These are phyloP conservation scores for Chondrosia reniformis DNA, from an alignment of 37 sponge, comb jelly and placozoan species.

Conservation along the genomic window DNA sequence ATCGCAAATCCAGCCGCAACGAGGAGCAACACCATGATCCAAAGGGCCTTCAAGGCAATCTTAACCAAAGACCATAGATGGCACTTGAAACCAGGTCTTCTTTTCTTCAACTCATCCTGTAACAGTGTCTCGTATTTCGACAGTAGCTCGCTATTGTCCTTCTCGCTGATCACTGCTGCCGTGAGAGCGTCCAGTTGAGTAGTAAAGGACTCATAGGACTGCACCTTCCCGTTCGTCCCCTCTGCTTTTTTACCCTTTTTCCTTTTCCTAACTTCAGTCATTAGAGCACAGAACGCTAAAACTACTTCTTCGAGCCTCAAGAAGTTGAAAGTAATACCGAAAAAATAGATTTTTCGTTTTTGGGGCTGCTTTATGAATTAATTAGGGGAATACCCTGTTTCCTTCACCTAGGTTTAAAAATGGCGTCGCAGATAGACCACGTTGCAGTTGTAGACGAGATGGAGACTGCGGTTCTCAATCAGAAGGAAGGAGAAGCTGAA, in stretches of 20 bases:
- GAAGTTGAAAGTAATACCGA: no score
- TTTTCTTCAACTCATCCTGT: background rate
- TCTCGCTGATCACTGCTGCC: background rate
- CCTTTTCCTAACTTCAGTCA: conserved; percentile 1
- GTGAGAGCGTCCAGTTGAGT: background rate
- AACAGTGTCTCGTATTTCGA: background rate
- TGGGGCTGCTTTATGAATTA: no score
- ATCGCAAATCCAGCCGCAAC: background rate
- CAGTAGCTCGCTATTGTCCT: background rate
- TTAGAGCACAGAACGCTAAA: no score
- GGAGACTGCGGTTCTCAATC: background rate
- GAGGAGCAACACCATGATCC: background rate
- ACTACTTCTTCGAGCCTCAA: no score
- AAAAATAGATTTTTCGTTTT: no score
- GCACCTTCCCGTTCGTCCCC: background rate
- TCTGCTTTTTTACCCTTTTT: background rate
- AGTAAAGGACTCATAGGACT: background rate
- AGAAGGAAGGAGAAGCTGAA: background rate
- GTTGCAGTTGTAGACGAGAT: conserved; percentile 11
- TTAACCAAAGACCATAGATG: background rate
- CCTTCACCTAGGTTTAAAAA: no score
- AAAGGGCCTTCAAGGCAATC: background rate
- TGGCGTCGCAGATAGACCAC: no score
- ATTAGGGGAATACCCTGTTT: no score
- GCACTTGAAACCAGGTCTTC: background rate